Percentiles rank a stretch among this genome's conserved stretches.
phyloP scores from a whole-genome alignment of 53 echinoderm and acorn worm genomes.

The Apostichopus leukothele region DNA sequence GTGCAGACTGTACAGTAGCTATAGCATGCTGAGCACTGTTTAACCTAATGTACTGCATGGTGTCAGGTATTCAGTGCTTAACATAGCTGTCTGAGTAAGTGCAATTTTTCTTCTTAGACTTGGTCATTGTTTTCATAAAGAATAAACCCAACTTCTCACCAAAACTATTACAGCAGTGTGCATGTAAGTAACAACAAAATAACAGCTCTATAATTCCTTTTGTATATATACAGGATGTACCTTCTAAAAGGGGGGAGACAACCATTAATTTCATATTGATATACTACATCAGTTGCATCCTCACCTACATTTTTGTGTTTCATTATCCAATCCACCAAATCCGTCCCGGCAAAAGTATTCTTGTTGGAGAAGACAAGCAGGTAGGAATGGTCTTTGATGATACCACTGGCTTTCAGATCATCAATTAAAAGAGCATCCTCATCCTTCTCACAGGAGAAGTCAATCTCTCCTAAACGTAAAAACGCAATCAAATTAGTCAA shows the following conservation, averaged over 20 bases:
- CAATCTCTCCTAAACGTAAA: constrained; percentile 56
- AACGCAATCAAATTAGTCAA: too few species aligned
- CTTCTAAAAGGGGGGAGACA: too few species aligned
- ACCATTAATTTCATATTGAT: too few species aligned
- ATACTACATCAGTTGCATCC: not conserved
- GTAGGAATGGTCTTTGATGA: constrained; percentile 75
- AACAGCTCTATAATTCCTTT: too few species aligned
- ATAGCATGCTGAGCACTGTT: too few species aligned
- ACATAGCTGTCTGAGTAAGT: not conserved
- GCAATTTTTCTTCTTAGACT: not conserved
- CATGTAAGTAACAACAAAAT: too few species aligned
- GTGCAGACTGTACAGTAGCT: too few species aligned
- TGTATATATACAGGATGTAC: not conserved
- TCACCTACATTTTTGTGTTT: constrained; percentile 67
- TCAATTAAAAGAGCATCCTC: constrained; percentile 70
- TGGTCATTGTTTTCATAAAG: not conserved
- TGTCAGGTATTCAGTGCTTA: not conserved
- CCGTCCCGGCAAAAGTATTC: constrained; percentile 73
- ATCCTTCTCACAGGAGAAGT: constrained; percentile 91
- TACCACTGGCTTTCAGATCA: constrained; percentile 76
- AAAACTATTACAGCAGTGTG: too few species aligned
- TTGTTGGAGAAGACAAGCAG: constrained; percentile 63
- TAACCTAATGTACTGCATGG: not conserved
- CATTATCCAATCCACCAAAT: constrained; percentile 91
- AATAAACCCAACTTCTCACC: too few species aligned